A percentile compares a stretch with the other conserved stretches of the same genome.
Conservation (phyloP, 2,888 invertebrate genomes). For the Drosophila paramelanica region DNA sequence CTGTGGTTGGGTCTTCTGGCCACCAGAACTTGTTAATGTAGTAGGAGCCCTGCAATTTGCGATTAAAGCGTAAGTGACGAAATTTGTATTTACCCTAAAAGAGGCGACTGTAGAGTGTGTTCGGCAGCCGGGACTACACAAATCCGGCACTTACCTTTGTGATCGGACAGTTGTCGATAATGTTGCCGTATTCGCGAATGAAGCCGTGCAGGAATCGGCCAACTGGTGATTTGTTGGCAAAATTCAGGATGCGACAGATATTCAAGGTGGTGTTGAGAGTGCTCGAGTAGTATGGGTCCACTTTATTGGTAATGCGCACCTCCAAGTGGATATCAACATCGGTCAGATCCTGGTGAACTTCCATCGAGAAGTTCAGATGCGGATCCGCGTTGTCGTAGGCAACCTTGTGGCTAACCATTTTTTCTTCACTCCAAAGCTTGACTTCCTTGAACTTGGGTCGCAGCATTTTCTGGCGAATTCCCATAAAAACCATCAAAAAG, state of each 20-base stretch:
- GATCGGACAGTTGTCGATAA: slow-evolving; percentile 80
- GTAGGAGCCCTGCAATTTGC: slow-evolving; percentile 81
- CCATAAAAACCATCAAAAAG: too few species aligned
- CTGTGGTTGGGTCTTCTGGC: slow-evolving; percentile 81
- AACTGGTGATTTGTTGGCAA: slow-evolving; percentile 75
- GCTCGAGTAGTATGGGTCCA: slow-evolving; percentile 70
- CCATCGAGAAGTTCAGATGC: slow-evolving; percentile 79
- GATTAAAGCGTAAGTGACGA: slow-evolving; percentile 56
- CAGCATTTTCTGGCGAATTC: slow-evolving; percentile 79
- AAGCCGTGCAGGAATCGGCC: slow-evolving; percentile 73
- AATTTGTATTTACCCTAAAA: slow-evolving; percentile 58
- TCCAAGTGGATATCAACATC: slow-evolving; percentile 77
- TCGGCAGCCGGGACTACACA: not conserved
- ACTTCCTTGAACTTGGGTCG: slow-evolving; percentile 80
- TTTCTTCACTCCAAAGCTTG: slow-evolving; percentile 82
- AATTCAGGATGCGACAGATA: slow-evolving; percentile 75
- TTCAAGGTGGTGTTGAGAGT: slow-evolving; percentile 77
- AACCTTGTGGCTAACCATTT: slow-evolving; percentile 71
- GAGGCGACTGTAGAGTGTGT: slow-evolving; percentile 14
- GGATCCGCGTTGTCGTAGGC: slow-evolving; percentile 79
- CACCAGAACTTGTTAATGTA: slow-evolving; percentile 81
- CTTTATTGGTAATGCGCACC: slow-evolving; percentile 67
- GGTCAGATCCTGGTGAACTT: slow-evolving; percentile 75
- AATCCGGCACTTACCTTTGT: slow-evolving; percentile 66
- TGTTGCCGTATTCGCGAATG: slow-evolving; percentile 75